Base-by-base conservation (phyloP, 2,888 invertebrate species). In the Mylabris sibirica region DNA sequence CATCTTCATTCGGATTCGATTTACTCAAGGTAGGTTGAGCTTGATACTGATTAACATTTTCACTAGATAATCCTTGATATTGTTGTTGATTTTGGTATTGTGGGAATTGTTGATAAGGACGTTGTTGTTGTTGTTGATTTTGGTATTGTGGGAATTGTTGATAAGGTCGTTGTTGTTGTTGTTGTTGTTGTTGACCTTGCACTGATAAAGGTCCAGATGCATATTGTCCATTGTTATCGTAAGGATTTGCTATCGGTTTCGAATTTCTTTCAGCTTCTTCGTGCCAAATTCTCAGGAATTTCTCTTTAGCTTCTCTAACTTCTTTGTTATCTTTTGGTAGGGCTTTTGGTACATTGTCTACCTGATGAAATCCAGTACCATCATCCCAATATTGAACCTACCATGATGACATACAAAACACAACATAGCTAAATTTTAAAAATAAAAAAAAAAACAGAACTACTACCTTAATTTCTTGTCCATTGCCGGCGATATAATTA, bases 301-400 rank as follows among this genome's bases (percentile, higher is more conserved):
- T 91, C 63, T 90, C 87, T 72, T 92, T 89, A 38, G 92, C 93
- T 17, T 88, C 90, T 68, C 88, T 87, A 4, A 93, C 92, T 70
- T 90, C 93, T 0, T 91, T 90, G 0, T 90, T 90, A 80, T 93
- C 93, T 72, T 87, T 85, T 64, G 90, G 88, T 63, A 87, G 86
- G 62, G 89, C 87, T 76, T 89, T 89, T 14, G 91, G 91, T 3
- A 91, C 85, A 81, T 93, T 92, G 79, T 93, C 93, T 69, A 91
- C 89, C 72, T 93, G 92, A 84, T 93, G 93, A 87, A 93, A 93
- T n/a, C 93, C 93, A 73, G 88, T 87, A 73, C 89, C 88, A 80
- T 92, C 92, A 69, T 92, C 92, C 89, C 91, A 92, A 83, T 93
- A 93, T 72, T 89, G 87, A 2, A 91, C 90, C 90, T 90, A 72